Evolutionary conservation across 1,140 invertebrate genomes (phyloP), one percentile per base, ranked within the genome.

Genomic region (Propsilocerus akamusi): DNA sequence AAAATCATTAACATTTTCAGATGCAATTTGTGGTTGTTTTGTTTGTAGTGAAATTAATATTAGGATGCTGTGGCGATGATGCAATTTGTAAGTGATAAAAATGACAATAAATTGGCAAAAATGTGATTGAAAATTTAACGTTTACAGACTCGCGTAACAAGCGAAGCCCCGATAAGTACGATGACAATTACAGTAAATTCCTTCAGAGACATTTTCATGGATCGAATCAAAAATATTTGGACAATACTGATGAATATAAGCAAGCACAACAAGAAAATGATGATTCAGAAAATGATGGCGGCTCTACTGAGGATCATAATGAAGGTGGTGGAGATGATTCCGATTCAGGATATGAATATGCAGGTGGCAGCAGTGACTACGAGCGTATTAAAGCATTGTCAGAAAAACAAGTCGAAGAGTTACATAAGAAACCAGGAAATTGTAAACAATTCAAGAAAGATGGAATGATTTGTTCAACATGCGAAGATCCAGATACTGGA

Each of bases 401-500:
- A 2, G 72, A 74, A 61, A 61, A 68, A 55, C 69, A 75, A 58
- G 68, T 71, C 17, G 71, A 69, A 22, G 68, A 74, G 61, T 63
- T 75, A 6, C 68, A 70, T 55, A 67, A 74, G 60, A 69, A 73
- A 54, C 71, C 71, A n/a, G 72, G 69, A 49, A 70, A 73, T 53
- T 82, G 81, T 53, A 67, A 72, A 53, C 71, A 78, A 59, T 67
- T 78, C 0, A 61, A 71, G 47, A 78, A 70, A 56, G 73, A 76
- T 54, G 72, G 72, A 10, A 74, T 78, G 68, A 72, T 68, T 5
- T 85, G 81, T 55, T 76, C 68, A 30, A 63, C 77, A 3, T 85
- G 81, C 56, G 73, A 74, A 54, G 72, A 83, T 56, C 68, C 74
- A 0, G 75, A 78, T 59, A 80, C 72, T 1, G 78, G 78, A 17